These are phyloP conservation scores for Drosophila melanosoma DNA, from an alignment of 2,888 invertebrate species.

Conservation along the genomic window DNA sequence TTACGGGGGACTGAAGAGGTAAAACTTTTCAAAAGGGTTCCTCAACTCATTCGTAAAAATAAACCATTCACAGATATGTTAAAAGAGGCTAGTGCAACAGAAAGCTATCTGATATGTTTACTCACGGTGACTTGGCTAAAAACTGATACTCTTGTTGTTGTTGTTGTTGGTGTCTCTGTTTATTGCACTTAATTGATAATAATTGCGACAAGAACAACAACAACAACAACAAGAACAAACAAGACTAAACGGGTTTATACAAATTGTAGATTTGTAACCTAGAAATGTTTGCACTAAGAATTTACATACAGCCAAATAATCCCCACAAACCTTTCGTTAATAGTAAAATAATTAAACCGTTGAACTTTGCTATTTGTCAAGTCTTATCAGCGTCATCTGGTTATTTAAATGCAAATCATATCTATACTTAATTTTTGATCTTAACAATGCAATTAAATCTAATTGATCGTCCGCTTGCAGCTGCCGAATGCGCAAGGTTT, in stretches of 20 bases:
- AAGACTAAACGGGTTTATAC: slow-evolving; percentile 65
- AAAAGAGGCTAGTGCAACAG: slow-evolving; percentile 34
- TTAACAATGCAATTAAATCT: neutral
- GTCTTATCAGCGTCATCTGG: slow-evolving; percentile 10
- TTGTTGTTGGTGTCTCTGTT: slow-evolving; percentile 18
- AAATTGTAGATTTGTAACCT: slow-evolving; percentile 49
- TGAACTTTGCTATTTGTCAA: slow-evolving; percentile 16
- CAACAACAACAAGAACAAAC: slow-evolving; percentile 20
- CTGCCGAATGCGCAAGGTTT: neutral
- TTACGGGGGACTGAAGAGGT: neutral
- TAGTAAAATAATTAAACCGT: neutral
- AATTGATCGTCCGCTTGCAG: neutral
- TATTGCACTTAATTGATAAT: slow-evolving; percentile 66
- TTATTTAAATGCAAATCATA: neutral
- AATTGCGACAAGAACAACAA: slow-evolving; percentile 54
- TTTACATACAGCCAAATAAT: slow-evolving; percentile 47
- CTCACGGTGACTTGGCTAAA: slow-evolving; percentile 66
- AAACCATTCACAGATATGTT: slow-evolving; percentile 8
- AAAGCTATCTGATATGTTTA: slow-evolving; percentile 61
- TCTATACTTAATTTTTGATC: neutral
- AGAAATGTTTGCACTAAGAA: slow-evolving; percentile 37
- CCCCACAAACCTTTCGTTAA: slow-evolving; percentile 17
- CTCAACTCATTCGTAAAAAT: neutral
- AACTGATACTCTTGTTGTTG: slow-evolving; percentile 27
- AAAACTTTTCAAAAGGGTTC: slow-evolving; percentile 5